Conservation (phyloP, 2,113 vertebrate genomes). For the Cynocephalus volans region DNA sequence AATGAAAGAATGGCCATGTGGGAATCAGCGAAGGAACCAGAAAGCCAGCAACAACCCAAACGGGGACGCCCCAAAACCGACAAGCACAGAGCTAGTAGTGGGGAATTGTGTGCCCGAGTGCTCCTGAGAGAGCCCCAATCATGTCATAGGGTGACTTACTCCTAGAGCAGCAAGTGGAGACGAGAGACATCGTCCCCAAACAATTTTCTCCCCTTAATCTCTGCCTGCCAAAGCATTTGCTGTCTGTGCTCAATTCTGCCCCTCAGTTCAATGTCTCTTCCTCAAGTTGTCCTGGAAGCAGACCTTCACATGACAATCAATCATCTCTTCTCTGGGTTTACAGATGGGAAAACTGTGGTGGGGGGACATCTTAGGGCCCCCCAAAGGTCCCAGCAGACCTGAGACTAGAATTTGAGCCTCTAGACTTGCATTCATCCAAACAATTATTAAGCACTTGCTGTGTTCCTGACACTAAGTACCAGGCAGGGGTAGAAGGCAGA, state of each 20-base stretch:
- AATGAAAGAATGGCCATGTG: neutral
- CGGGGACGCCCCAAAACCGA: fast-evolving
- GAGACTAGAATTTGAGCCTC: fast-evolving
- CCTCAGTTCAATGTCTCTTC: neutral
- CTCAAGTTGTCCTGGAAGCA: neutral
- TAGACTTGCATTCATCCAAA: fast-evolving
- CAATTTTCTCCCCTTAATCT: neutral
- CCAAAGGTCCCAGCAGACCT: neutral
- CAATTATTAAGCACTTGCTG: fast-evolving
- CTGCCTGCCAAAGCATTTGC: neutral
- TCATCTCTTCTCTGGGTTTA: fast-evolving
- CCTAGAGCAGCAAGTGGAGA: neutral
- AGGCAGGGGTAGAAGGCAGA: fast-evolving
- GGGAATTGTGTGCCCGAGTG: fast-evolving
- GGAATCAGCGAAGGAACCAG: neutral
- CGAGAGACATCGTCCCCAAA: neutral
- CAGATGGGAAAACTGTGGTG: neutral
- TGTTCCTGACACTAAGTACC: fast-evolving
- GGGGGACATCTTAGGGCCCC: fast-evolving
- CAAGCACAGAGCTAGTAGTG: fast-evolving
- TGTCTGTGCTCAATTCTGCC: neutral
- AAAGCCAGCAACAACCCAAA: neutral
- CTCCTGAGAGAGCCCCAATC: neutral
- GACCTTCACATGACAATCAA: fast-evolving
- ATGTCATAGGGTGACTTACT: neutral